These are phyloP conservation scores for Eilema griseolum DNA, from an alignment of 2,888 invertebrate species.

Conservation along the genomic window DNA sequence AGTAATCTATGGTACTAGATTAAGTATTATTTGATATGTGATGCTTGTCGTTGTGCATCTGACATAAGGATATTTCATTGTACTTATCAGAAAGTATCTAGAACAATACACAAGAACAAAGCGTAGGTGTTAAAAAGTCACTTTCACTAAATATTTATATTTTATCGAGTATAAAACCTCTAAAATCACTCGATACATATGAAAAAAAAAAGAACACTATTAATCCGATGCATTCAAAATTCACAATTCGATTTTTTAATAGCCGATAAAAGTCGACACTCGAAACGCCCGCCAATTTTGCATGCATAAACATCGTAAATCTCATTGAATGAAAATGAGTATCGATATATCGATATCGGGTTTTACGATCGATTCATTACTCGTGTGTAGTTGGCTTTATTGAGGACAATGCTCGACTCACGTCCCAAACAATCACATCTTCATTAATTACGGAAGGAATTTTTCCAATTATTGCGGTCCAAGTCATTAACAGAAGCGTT, in stretches of 20 bases:
- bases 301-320: slow-evolving; percentile 83
- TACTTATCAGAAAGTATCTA: slow-evolving; percentile 30
- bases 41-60: neutral
- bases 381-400: slow-evolving; percentile 69
- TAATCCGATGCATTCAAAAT: slow-evolving; percentile 71
- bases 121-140: slow-evolving; percentile 25
- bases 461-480: slow-evolving; percentile 64
- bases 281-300: slow-evolving; percentile 77
- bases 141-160: slow-evolving; percentile 40
- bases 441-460: slow-evolving; percentile 82
- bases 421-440: slow-evolving; percentile 69
- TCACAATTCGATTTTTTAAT: slow-evolving; percentile 70
- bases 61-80: slow-evolving; percentile 24
- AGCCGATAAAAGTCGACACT: slow-evolving; percentile 81
- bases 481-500: slow-evolving; percentile 55
- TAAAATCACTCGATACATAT: slow-evolving; percentile 61
- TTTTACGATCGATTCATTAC: slow-evolving; percentile 75
- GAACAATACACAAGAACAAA: slow-evolving; percentile 24
- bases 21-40: neutral
- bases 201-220: slow-evolving; percentile 64
- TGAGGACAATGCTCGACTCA: slow-evolving; percentile 72
- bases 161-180: slow-evolving; percentile 42
- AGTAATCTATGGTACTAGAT: neutral
- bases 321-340: slow-evolving; percentile 79
- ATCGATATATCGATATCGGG: slow-evolving; percentile 78